phyloP scores from a whole-genome alignment of 2,797 vertebrate species.

The Periparus ater region DNA sequence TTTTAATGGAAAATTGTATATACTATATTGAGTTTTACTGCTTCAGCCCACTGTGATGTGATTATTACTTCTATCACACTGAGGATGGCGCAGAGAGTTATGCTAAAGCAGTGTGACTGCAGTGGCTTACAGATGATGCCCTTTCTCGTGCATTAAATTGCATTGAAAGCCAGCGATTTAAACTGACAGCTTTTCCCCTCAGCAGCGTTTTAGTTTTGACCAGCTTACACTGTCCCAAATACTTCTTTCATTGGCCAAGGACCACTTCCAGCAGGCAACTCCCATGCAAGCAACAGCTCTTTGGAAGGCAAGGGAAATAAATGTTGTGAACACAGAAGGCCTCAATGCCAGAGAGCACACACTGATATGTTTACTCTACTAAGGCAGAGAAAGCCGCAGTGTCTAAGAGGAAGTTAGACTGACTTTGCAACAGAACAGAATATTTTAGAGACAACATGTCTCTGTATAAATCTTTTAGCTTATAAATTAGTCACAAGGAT shows the following conservation, averaged over 20 bases:
- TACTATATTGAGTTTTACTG: background rate
- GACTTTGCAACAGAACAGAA: background rate
- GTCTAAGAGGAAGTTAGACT: background rate
- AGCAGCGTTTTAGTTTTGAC: background rate
- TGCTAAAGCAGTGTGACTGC: background rate
- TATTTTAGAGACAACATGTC: background rate
- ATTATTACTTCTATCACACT: background rate
- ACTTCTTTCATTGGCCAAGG: background rate
- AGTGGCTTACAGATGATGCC: background rate
- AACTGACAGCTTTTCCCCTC: background rate
- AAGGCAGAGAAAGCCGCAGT: background rate
- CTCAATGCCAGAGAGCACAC: background rate
- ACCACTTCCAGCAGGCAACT: background rate
- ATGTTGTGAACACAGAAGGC: background rate
- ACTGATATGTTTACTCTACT: background rate
- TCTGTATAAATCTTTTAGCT: slow-evolving; percentile 15
- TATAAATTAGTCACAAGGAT: slow-evolving; percentile 17
- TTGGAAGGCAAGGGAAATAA: background rate
- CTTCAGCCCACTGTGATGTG: background rate
- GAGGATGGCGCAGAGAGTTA: background rate
- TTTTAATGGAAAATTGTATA: background rate
- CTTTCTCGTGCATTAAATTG: background rate
- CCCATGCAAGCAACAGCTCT: background rate
- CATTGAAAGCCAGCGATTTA: background rate
- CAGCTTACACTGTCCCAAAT: background rate